Evolutionary conservation across 2,888 invertebrate genomes (phyloP), one percentile per base, ranked within the genome.

Genomic region (Luperina nickerlii): DNA sequence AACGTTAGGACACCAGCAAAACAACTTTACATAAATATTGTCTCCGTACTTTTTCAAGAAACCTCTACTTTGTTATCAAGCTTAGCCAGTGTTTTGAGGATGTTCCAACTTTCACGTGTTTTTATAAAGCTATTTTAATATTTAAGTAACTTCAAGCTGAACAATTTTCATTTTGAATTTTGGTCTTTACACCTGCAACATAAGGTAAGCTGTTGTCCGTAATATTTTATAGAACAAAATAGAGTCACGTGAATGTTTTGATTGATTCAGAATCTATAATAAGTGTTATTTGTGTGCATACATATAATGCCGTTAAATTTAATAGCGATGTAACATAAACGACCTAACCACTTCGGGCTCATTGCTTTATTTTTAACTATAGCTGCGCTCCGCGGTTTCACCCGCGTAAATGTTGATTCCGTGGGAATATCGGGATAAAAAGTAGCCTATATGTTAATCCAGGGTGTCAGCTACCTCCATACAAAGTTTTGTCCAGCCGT

Each of bases 141-240:
- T 83, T 83, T 83, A 82, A 66, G 77, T 77, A 67, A 73, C 76
- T 86, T 65, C n/a, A 69, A 72, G 82, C 65, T 73, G 13, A 85
- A 77, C 73, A 74, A 74, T 86, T 82, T 82, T 82, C 63, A 71
- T 84, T 84, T 73, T 20, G 42, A 68, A 67, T 38, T 68, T 72
- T 71, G 42, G 51, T 78, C 27, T 73, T 73, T 63, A 63, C 63
- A 18, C 54, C 18, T 69, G 72, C 48, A 74, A 76, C 66, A 24
- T 51, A 45, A 2, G 57, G 45, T 51, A 38, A 70, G 32, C 27
- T 62, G 32, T 71, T 57, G 63, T 27, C 15, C 6, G 45, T 76
- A 57, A 74, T 63, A 76, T 74, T 82, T 65, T 63, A 72, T 18
- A 38, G 27, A 67, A 51, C 63, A 69, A 51, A 62, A 77, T 57